phyloP scores from a whole-genome alignment of 1,140 invertebrate genomes.

The Nymphalis io region DNA sequence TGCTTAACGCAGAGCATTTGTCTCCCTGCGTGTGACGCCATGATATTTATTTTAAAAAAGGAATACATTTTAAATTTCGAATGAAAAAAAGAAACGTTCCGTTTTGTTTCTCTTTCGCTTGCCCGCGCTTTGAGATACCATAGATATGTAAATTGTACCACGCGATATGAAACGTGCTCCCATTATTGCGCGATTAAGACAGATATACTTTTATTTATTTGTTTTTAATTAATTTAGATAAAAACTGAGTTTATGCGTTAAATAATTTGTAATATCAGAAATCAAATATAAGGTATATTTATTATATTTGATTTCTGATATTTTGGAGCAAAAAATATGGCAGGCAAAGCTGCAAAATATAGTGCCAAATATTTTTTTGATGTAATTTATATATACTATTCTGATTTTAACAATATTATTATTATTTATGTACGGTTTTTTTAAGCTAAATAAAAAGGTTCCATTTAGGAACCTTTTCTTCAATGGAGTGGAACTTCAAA shows the following conservation, averaged over 20 bases:
- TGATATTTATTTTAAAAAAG: conserved; percentile 6
- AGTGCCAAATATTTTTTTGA: too few species aligned
- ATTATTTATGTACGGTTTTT: too few species aligned
- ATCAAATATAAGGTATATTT: too few species aligned
- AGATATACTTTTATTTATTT: neutral
- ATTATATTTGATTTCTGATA: too few species aligned
- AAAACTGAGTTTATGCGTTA: neutral
- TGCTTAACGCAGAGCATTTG: neutral
- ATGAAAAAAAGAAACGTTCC: neutral
- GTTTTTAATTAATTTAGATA: neutral
- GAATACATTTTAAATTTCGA: conserved; percentile 6
- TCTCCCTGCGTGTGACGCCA: conserved; percentile 9
- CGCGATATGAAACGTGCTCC: neutral
- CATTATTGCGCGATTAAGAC: neutral
- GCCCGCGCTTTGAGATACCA: conserved; percentile 6
- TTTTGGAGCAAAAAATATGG: too few species aligned
- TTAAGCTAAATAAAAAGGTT: too few species aligned
- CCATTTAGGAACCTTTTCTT: too few species aligned
- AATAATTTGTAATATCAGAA: too few species aligned
- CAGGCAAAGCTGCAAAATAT: too few species aligned
- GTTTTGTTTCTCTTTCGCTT: conserved; percentile 9
- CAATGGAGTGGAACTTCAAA: too few species aligned
- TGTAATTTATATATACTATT: too few species aligned
- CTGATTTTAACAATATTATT: too few species aligned
- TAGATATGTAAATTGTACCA: neutral